Conservation (phyloP, 2,113 vertebrate species). For the Dasyurus viverrinus region DNA sequence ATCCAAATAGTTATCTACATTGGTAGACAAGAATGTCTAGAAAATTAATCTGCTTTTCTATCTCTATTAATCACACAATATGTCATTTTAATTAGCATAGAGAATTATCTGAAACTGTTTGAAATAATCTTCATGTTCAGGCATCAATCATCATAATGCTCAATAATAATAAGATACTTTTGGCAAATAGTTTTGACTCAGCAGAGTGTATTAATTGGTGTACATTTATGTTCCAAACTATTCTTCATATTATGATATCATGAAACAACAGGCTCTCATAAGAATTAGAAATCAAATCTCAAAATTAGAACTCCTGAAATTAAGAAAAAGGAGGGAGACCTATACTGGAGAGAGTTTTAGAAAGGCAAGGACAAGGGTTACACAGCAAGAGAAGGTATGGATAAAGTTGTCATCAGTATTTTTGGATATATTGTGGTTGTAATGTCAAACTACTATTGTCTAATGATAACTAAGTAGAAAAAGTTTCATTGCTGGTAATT, state of each 20-base stretch:
- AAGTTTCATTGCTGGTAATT: slow-evolving; percentile 82
- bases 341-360: not conserved
- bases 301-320: not conserved
- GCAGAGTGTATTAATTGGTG: not conserved
- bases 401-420: not conserved
- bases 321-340: not conserved
- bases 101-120: not conserved
- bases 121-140: not conserved
- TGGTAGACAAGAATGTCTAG: not conserved
- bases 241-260: not conserved
- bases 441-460: not conserved
- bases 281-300: not conserved
- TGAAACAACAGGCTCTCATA: not conserved
- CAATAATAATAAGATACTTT: not conserved
- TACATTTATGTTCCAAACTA: not conserved
- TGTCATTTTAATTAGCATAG: not conserved
- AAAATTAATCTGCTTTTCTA: not conserved
- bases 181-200: not conserved
- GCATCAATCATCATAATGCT: not conserved
- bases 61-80: not conserved
- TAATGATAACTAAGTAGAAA: not conserved
- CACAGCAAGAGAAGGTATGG: not conserved
- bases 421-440: not conserved
- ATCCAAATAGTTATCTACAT: not conserved
- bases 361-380: not conserved